These are phyloP conservation scores for Sminthopsis crassicaudata DNA, from an alignment of 2,113 vertebrate species.

Conservation along the genomic window DNA sequence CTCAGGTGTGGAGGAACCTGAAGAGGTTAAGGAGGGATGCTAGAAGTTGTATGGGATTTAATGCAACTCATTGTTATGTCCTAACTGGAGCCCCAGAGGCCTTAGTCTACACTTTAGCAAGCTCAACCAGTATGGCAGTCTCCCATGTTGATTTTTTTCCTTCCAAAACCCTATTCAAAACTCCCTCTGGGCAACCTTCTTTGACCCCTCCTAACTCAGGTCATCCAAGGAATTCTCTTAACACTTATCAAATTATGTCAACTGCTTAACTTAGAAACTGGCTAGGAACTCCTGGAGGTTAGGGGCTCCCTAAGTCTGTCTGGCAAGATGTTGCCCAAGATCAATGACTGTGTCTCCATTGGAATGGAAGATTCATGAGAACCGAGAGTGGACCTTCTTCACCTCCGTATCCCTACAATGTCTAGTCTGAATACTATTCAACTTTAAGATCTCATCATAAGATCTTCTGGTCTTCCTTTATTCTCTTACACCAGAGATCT, in stretches of 20 bases:
- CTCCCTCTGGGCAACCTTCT: not conserved
- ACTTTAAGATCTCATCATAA: not conserved
- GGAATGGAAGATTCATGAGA: not conserved
- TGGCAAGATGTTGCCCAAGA: not conserved
- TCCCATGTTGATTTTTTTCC: not conserved
- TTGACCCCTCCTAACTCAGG: not conserved
- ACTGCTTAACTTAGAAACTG: not conserved
- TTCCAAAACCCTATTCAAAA: not conserved
- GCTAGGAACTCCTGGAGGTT: not conserved
- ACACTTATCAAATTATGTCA: not conserved
- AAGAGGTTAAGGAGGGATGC: not conserved
- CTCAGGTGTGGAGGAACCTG: not conserved
- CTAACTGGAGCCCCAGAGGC: not conserved
- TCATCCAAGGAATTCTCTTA: not conserved
- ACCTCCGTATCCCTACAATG: not conserved
- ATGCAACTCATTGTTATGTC: not conserved
- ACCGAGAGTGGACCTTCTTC: not conserved
- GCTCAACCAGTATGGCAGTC: not conserved
- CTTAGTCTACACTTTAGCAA: not conserved
- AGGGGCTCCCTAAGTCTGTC: not conserved
- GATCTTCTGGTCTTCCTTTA: not conserved
- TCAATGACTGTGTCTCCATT: not conserved
- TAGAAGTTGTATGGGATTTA: not conserved
- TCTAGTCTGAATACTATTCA: not conserved
- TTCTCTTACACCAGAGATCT: not conserved